Evolutionary conservation across 2,113 vertebrate species (phyloP).

Genomic region (Isichthys henryi): DNA sequence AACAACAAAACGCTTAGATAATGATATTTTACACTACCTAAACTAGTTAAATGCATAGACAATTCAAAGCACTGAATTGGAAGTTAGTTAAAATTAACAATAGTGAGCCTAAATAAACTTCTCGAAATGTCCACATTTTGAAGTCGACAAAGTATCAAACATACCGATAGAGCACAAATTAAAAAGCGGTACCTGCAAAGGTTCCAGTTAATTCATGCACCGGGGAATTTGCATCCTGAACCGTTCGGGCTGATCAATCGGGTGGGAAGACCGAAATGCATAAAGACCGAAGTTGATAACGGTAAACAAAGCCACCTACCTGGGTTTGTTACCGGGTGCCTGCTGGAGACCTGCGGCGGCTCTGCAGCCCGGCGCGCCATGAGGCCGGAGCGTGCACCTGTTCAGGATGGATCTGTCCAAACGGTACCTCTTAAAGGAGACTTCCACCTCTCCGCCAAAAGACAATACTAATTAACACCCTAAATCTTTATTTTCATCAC

Average conservation of each 20-base stretch:
- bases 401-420: neutral
- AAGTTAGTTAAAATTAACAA: neutral
- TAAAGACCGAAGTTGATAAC: neutral
- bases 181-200: neutral
- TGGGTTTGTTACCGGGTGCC: neutral
- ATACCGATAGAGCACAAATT: neutral
- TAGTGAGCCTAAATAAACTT: neutral
- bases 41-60: neutral
- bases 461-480: neutral
- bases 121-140: neutral
- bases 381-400: neutral
- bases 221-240: neutral
- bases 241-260: neutral
- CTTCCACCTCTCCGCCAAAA: neutral
- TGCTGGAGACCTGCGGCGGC: neutral
- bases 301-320: neutral
- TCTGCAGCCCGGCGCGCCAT: neutral
- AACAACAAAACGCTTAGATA: neutral
- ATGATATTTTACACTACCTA: neutral
- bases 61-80: neutral
- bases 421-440: conserved; percentile 2
- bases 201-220: neutral
- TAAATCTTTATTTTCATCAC: neutral
- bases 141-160: neutral
- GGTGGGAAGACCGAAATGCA: neutral